Base-by-base conservation (phyloP, 1,140 invertebrate species). In the Drosophila pandora region DNA sequence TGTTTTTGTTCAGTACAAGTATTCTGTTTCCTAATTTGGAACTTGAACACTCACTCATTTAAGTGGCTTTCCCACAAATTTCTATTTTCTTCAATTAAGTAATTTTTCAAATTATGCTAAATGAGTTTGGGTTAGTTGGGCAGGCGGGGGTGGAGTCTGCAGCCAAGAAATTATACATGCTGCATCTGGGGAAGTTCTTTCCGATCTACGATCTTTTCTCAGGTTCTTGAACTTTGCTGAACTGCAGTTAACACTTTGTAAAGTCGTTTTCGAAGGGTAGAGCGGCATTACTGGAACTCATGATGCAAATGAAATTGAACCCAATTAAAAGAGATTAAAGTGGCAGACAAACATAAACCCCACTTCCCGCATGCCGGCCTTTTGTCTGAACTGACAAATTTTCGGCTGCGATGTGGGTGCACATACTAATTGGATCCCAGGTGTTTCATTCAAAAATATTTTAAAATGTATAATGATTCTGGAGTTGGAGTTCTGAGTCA, bases 51-150 rank as follows among this genome's bases (percentile, higher is more conserved):
- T 41, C 4, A 34, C 56, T 45, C 43, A n/a, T 23, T 55, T 62
- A 68, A 68, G 50, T 70, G 65, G 30, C 47, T 71, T 64, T 73
- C 59, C 50, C 61, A 76, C 79, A 85, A 82, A 76, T 87, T 78
- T 64, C 65, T 71, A 69, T 64, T 68, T 61, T 71, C 48, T 61
- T 79, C 83, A 87, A 87, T 87, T 87, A 80, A 76, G 68, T 88
- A 87, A 87, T 87, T 79, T 78, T 49, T 55, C 12, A 71, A 88
- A 87, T 87, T 87, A 82, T 87, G 79, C 65, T 58, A 76, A 87
- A 82, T 82, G 83, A 76, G 83, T 82, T 70, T 72, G 83, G 78
- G 82, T 88, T 65, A 87, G 88, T 79, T 87, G 75, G 65, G 45
- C n/a, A 28, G 65, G 1, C 10, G 65, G 47, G 30, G 47, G 30